Percentiles rank a stretch among this genome's conserved stretches.
phyloP scores from a whole-genome alignment of 37 sponge, comb jelly and placozoan species.

The Aplysina aerophoba region DNA sequence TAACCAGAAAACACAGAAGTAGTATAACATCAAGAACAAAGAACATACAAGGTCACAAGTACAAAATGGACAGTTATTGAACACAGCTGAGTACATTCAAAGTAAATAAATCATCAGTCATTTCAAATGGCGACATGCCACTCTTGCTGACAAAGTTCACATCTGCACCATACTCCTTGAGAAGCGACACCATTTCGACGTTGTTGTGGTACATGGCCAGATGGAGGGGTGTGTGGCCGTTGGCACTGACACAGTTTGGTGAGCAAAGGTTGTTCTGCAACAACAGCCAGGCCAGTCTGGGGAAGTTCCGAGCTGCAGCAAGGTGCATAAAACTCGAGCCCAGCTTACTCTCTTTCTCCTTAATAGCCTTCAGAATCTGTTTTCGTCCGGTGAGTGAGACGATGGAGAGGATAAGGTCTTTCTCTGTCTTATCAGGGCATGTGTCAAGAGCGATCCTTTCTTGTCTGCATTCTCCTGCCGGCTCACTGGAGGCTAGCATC shows the following conservation, averaged over 20 bases:
- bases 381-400: not conserved
- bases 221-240: slow-evolving; percentile 25
- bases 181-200: not conserved
- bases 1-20: too few relatives aligned
- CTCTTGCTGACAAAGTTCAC: not conserved
- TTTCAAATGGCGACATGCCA: not conserved
- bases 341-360: not conserved
- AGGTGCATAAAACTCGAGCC: slow-evolving; percentile 3
- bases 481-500: not conserved
- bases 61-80: too few relatives aligned
- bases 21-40: too few relatives aligned
- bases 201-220: not conserved
- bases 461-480: not conserved
- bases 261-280: not conserved
- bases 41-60: too few relatives aligned
- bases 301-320: slow-evolving; percentile 23
- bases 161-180: not conserved
- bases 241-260: not conserved
- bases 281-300: slow-evolving; percentile 3
- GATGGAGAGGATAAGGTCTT: not conserved
- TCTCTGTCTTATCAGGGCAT: not conserved
- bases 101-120: slow-evolving; percentile 19
- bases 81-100: not conserved
- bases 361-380: not conserved
- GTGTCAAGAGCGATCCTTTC: not conserved